phyloP scores from a whole-genome alignment of 2,888 invertebrate genomes.

The Philopedon plagiatum region DNA sequence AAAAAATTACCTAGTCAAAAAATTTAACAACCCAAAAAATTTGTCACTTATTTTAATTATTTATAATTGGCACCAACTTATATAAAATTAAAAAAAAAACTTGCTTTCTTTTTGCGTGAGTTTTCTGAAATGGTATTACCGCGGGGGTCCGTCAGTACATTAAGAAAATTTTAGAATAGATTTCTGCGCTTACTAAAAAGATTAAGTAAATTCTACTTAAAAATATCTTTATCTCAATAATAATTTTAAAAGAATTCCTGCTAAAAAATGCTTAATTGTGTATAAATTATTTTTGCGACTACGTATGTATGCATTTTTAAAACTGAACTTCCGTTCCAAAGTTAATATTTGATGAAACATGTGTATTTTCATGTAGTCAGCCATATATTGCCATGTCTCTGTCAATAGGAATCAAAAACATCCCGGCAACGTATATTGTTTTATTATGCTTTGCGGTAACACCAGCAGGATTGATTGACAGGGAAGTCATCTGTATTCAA shows the following conservation, averaged over 20 bases:
- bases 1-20: not conserved
- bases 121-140: no score
- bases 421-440: slow-evolving; percentile 54
- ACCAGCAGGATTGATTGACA: slow-evolving; percentile 57
- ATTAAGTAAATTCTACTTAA: no score
- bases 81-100: no score
- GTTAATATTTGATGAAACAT: slow-evolving; percentile 34
- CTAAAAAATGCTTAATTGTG: no score
- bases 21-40: not conserved
- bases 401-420: slow-evolving; percentile 43
- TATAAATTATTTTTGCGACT: not conserved
- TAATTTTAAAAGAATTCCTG: no score
- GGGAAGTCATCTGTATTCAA: slow-evolving; percentile 60
- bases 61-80: no score
- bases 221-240: no score
- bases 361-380: slow-evolving; percentile 30
- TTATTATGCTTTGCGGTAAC: slow-evolving; percentile 53
- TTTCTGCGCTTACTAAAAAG: no score
- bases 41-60: not conserved
- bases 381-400: slow-evolving; percentile 42
- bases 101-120: no score
- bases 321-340: slow-evolving; percentile 25
- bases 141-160: no score
- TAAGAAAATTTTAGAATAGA: no score
- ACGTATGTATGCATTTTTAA: not conserved